Base-by-base conservation (phyloP, 2,888 invertebrate species). In the Cacoxenus indagator region DNA sequence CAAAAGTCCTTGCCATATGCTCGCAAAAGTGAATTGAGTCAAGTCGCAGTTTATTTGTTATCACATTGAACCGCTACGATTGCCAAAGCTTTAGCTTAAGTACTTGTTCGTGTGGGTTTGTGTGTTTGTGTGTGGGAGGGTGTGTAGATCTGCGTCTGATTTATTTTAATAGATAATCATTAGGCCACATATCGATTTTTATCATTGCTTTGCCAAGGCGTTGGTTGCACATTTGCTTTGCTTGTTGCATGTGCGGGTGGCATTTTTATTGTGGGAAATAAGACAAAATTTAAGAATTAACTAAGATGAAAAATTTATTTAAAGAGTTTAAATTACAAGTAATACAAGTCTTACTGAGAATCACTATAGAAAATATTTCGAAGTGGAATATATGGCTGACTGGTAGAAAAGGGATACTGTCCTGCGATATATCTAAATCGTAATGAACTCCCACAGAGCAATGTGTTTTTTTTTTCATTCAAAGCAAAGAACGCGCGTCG, bases 101-200 rank as follows among this genome's bases (percentile, higher is more conserved):
- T 66, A 51, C 59, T 57, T 62, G 31, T 65, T 51, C 37, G 65
- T 69, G 66, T 68, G 64, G 67, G 65, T 70, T 55, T 6, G 29
- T 22, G 43, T 61, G 29, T 59, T 22, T 54, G 46, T 64, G 19
- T 55, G 19, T 51, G 26, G 54, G 43, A 51, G 6, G 43, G 51
- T 57, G 48, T 48, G 14, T 46, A 57, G 65, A 73, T 62, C 71
- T 81, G 83, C 78, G 77, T 73, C 76, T 84, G 84, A 84, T 84
- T 85, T 85, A 84, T 85, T 85, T 83, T 81, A 82, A 83, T 83
- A 81, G 79, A 82, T 84, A 82, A 85, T 84, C 79, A 85, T 85
- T 81, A 82, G 73, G 77, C n/a, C n/a, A n/a, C n/a, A 78, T 78
- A 84, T 85, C 78, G 83, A 83, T 85, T 84, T 78, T 69, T 76